Evolutionary conservation across 2,888 invertebrate genomes (phyloP), one percentile per base, ranked within the genome.

Genomic region (Apotomis capreana): DNA sequence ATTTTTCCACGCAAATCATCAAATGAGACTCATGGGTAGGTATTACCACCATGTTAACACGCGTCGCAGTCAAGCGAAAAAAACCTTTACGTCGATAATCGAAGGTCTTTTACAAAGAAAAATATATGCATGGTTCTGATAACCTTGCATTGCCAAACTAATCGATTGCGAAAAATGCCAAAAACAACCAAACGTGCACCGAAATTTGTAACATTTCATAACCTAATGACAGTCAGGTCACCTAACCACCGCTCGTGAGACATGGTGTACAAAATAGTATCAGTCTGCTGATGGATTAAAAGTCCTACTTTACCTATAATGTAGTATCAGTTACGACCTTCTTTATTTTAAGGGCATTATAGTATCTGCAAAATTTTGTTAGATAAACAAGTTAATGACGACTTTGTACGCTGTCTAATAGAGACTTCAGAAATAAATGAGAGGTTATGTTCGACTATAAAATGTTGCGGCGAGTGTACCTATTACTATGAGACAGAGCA

Each of bases 171-270:
- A 71, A 71, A 67, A 67, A 49, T 67, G 40, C 26, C 55, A 54
- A 70, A 67, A 61, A 52, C 60, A 40, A 70, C 63, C 54, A 67
- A 67, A 61, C 46, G 8, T 62, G 64, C 49, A 67, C 65, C 54
- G 59, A 70, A 65, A 60, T 60, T 54, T 65, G 54, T 70, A 55
- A 44, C 52, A 68, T 74, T 70, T 74, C 74, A 70, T 74, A 70
- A 74, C 59, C 26, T 72, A 62, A 68, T 67, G 71, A 51, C 9
- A 59, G 59, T 70, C 61, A 59, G 67, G 59, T 68, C 67, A 60
- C n/a, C n/a, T n/a, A n/a, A n/a, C n/a, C n/a, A n/a, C 36, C 36
- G 36, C 26, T 61, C 68, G 61, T 52, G 68, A 52, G 61, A 55
- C 68, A 64, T 69, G 67, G 58, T 60, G 44, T 58, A 69, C 71